These are phyloP conservation scores for Cheilosia grossa DNA, from an alignment of 2,888 invertebrate species.

Conservation along the genomic window DNA sequence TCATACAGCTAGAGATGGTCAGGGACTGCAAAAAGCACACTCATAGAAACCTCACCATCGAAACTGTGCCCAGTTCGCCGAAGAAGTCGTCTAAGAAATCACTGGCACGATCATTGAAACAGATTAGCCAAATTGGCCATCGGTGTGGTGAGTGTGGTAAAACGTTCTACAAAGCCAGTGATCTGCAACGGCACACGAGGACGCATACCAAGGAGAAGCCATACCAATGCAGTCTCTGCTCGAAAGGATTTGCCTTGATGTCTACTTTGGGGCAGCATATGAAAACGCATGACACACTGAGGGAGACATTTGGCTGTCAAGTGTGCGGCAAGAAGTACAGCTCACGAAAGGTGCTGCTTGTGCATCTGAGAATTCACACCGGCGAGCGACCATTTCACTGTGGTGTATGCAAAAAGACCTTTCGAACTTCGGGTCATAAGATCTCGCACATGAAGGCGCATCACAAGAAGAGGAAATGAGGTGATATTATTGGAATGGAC, in stretches of 20 bases:
- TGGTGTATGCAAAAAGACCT: conserved; percentile 76
- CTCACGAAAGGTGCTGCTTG: conserved; percentile 76
- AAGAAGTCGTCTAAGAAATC: conserved; percentile 53
- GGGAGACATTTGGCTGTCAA: conserved; percentile 75
- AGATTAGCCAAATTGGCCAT: conserved; percentile 36
- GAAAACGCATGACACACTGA: conserved; percentile 71
- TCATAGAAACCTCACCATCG: conserved; percentile 50
- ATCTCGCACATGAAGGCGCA: conserved; percentile 76
- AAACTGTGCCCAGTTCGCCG: conserved; percentile 41
- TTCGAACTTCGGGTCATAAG: conserved; percentile 80
- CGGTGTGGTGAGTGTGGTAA: conserved; percentile 77
- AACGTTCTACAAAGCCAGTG: conserved; percentile 76
- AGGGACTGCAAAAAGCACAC: conserved; percentile 55
- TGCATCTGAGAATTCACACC: conserved; percentile 80
- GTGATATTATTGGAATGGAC: too few species aligned
- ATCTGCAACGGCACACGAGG: conserved; percentile 77
- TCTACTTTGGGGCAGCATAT: conserved; percentile 76
- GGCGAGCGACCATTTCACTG: conserved; percentile 79
- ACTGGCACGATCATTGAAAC: conserved; percentile 29
- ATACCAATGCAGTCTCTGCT: conserved; percentile 75
- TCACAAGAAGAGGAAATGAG: conserved; percentile 56
- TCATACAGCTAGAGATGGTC: conserved; percentile 57
- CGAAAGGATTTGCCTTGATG: conserved; percentile 75
- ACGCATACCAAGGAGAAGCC: conserved; percentile 77
- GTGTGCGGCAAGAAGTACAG: conserved; percentile 78